These are phyloP conservation scores for Gallinago stenura DNA, from an alignment of 2,797 vertebrate species.

Conservation along the genomic window DNA sequence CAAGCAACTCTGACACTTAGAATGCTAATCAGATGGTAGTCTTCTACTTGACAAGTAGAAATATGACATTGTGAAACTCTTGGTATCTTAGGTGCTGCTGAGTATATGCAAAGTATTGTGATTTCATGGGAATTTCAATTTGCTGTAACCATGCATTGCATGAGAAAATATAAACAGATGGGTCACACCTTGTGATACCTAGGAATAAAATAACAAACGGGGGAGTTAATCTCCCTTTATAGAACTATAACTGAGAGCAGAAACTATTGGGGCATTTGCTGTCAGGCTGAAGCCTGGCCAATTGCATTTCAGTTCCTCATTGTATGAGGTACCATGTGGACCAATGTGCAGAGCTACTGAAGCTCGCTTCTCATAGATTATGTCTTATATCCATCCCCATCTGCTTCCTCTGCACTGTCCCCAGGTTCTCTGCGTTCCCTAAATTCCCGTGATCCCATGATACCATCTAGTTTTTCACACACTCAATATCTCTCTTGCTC, in stretches of 20 bases:
- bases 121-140: slow-evolving; percentile 17
- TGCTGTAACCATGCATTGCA: background rate
- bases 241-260: background rate
- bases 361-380: background rate
- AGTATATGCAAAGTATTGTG: slow-evolving; percentile 12
- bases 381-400: background rate
- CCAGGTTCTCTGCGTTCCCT: background rate
- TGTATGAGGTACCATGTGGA: background rate
- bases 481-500: background rate
- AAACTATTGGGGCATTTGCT: background rate
- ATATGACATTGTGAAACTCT: slow-evolving; percentile 1
- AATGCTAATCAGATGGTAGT: slow-evolving; percentile 45
- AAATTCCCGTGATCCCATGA: background rate
- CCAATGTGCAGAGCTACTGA: background rate
- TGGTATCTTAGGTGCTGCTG: slow-evolving; percentile 16
- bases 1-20: slow-evolving; percentile 27
- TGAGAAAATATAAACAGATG: slow-evolving; percentile 37
- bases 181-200: slow-evolving; percentile 8
- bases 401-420: background rate
- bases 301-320: background rate
- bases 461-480: background rate
- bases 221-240: background rate
- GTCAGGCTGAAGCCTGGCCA: background rate
- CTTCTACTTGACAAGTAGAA: slow-evolving; percentile 23
- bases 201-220: background rate